Conservation (phyloP, 2,797 vertebrate species). For the Malacoraja senta region DNA sequence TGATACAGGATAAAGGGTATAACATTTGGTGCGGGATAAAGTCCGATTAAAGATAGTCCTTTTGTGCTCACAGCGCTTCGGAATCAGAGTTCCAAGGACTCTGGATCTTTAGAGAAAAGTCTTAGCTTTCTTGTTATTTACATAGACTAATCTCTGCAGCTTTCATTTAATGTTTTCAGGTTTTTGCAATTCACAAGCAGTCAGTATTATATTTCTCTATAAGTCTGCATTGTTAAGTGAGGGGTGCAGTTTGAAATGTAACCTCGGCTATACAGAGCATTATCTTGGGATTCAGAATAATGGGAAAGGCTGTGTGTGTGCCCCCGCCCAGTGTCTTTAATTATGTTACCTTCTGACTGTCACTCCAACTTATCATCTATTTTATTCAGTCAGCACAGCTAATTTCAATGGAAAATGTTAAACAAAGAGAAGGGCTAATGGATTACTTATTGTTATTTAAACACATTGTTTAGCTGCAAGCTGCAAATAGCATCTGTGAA, state of each 20-base stretch:
- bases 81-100: too few species aligned
- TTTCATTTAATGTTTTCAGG: neutral
- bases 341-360: constrained; percentile 58
- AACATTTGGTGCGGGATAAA: too few species aligned
- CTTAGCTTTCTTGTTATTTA: neutral
- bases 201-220: neutral
- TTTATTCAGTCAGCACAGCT: neutral
- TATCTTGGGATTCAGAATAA: neutral
- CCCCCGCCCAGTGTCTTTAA: constrained; percentile 52
- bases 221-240: neutral
- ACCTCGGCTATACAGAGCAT: neutral
- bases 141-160: neutral
- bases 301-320: constrained; percentile 43
- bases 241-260: neutral
- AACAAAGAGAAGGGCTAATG: neutral
- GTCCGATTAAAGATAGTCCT: too few species aligned
- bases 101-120: too few species aligned
- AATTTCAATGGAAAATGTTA: neutral
- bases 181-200: neutral
- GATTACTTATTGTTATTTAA: neutral
- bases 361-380: neutral
- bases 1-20: too few species aligned
- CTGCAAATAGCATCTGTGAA: neutral
- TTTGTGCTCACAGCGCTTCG: too few species aligned
- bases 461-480: neutral